Percentiles rank a stretch among this genome's conserved stretches.
phyloP scores from a whole-genome alignment of 2,113 vertebrate genomes.

The Siphamia tubifer region DNA sequence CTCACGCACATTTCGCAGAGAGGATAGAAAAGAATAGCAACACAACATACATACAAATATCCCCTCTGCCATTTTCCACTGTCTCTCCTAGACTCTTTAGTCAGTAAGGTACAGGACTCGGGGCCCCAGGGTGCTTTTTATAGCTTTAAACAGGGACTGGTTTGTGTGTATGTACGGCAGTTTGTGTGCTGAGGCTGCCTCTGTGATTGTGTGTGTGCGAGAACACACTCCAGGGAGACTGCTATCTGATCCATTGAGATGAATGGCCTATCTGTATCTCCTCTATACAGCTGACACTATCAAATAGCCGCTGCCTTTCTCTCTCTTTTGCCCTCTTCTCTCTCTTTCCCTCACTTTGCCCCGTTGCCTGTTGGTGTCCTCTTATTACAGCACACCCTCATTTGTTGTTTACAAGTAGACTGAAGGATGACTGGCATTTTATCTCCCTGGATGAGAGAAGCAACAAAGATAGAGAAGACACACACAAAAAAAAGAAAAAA shows the following conservation, averaged over 20 bases:
- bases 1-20: conserved; percentile 5
- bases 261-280: conserved; percentile 77
- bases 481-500: conserved; percentile 41
- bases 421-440: conserved; percentile 70
- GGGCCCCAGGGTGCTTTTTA: conserved; percentile 26
- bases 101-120: conserved; percentile 1
- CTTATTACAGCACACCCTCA: conserved; percentile 47
- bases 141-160: conserved; percentile 29
- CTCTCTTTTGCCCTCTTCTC: conserved; percentile 34
- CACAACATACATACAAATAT: background rate
- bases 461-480: conserved; percentile 50
- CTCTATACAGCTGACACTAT: conserved; percentile 74
- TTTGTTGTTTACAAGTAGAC: conserved; percentile 70
- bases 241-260: conserved; percentile 77
- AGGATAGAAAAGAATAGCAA: conserved; percentile 30
- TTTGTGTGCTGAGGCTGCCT: conserved; percentile 10
- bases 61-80: conserved; percentile 28
- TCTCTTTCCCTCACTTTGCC: conserved; percentile 6
- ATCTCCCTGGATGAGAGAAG: conserved; percentile 52
- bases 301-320: conserved; percentile 67
- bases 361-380: conserved; percentile 46
- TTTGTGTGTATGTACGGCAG: conserved; percentile 18
- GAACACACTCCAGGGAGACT: conserved; percentile 30
- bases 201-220: background rate
- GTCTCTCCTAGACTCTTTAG: conserved; percentile 15